phyloP scores from a whole-genome alignment of 2,113 vertebrate genomes.

The Amphiprion percula region DNA sequence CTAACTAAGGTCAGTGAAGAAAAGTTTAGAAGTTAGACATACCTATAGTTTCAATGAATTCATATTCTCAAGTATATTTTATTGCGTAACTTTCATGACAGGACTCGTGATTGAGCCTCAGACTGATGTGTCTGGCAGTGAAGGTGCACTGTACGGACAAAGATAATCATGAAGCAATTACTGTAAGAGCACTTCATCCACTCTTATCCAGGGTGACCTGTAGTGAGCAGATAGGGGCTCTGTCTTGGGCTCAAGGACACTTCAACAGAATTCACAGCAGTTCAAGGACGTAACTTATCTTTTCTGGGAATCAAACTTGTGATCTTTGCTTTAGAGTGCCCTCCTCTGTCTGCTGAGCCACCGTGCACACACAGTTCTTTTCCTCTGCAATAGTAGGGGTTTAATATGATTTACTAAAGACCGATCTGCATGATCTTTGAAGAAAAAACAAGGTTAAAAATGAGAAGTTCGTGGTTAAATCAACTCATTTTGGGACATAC shows the following conservation, averaged over 20 bases:
- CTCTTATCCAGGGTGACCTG: slow-evolving; percentile 53
- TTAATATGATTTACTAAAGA: no score
- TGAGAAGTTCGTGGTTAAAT: no score
- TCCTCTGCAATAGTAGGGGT: not conserved
- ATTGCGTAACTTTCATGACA: not conserved
- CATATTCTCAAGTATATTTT: not conserved
- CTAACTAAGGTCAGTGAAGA: no score
- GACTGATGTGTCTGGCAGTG: not conserved
- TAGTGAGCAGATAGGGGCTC: slow-evolving; percentile 43
- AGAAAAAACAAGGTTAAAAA: no score
- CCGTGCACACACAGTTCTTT: not conserved
- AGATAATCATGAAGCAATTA: slow-evolving; percentile 62
- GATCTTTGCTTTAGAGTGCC: slow-evolving; percentile 19
- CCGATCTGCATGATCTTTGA: no score
- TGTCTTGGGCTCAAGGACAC: slow-evolving; percentile 23
- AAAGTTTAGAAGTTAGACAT: not conserved
- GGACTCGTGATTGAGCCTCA: not conserved
- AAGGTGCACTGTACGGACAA: slow-evolving; percentile 8
- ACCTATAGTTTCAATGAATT: no score
- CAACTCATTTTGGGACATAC: no score
- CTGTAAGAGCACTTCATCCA: slow-evolving; percentile 60
- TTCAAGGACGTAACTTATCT: slow-evolving; percentile 32
- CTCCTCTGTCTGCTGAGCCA: not conserved
- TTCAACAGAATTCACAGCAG: slow-evolving; percentile 2
- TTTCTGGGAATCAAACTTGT: slow-evolving; percentile 44